Evolutionary conservation across 2,888 invertebrate genomes (phyloP), one percentile per base, ranked within the genome.

Genomic region (Myopa testacea): DNA sequence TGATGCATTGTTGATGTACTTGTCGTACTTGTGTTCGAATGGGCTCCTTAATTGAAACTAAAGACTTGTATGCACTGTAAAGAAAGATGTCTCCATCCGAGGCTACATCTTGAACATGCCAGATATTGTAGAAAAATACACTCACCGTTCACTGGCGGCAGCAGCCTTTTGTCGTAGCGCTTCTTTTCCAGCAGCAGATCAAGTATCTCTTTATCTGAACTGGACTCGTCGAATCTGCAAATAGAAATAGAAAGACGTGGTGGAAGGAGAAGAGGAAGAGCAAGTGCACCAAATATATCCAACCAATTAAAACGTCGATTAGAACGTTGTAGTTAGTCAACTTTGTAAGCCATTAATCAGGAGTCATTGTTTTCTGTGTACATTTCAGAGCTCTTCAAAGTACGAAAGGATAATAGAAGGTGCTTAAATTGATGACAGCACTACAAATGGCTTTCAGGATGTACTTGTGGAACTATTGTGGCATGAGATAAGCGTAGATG

Each of bases 181-280:
- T 94, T 94, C 87, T 94, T 93, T 91, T 94, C 93, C 88, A 97
- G 92, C 87, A 97, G 92, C 91, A 95, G 94, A 92, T 97, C 97
- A 91, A 97, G 91, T 90, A 96, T 96, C 91, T 96, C 95, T 91
- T 96, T 96, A 92, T 96, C 96, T 89, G 96, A 96, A 91, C 95
- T 95, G 86, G 95, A 95, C 90, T 95, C 95, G 90, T 95, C 95
- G 90, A 95, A 95, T 91, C 95, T 95, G 92, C 78, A 82, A 83
- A 69, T 63, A 50, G 19, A 37, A 55, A 26, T 38, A 76, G 26
- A 67, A 65, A 38, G 62, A 71, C 68, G 58, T 67, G 19, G 40
- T 62, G 50, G 52, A 76, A 38, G 50, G 63, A 63, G 38, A 68
- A 62, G 55, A 26, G 26, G 26, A 26, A 26, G 26, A 26, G 26